These are phyloP conservation scores for Fregetta grallaria DNA, from an alignment of 2,113 vertebrate genomes.

Conservation along the genomic window DNA sequence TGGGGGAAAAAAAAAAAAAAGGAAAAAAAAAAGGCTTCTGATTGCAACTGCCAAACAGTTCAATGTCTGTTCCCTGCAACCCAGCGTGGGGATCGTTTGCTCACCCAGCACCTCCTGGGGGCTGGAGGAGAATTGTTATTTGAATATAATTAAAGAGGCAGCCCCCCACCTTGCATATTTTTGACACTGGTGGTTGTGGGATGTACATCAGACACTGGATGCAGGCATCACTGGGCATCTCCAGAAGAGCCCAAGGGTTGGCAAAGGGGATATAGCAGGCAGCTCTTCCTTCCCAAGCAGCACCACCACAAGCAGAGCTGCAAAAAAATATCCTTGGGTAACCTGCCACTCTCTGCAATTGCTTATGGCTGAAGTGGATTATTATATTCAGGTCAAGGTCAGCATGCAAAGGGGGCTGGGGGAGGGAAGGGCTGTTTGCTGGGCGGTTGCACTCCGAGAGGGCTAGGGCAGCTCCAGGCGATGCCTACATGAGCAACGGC, in stretches of 20 bases:
- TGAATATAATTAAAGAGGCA: background rate
- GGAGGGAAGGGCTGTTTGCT: background rate
- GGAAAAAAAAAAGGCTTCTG: background rate
- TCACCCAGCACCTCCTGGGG: background rate
- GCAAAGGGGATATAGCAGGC: background rate
- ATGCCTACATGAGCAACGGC: accelerated
- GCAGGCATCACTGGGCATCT: background rate
- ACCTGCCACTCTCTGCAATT: background rate
- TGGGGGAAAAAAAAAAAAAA: background rate
- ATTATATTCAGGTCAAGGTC: constrained; percentile 48
- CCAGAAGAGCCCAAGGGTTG: background rate
- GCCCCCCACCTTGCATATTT: background rate
- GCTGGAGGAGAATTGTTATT: background rate
- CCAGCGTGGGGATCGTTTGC: background rate
- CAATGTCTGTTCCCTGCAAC: background rate
- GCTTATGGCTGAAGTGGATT: constrained; percentile 21
- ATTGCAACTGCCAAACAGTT: constrained; percentile 10
- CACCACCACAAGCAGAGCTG: background rate
- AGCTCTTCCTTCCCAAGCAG: background rate
- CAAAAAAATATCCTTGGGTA: background rate
- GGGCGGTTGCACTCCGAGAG: accelerated
- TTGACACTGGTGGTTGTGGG: background rate
- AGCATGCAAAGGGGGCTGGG: accelerated
- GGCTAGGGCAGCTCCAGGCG: background rate
- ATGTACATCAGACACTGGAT: background rate